A percentile compares a stretch with the other conserved stretches of the same genome.
Conservation (phyloP, 2,113 vertebrate genomes). For the Elgaria multicarinata region DNA sequence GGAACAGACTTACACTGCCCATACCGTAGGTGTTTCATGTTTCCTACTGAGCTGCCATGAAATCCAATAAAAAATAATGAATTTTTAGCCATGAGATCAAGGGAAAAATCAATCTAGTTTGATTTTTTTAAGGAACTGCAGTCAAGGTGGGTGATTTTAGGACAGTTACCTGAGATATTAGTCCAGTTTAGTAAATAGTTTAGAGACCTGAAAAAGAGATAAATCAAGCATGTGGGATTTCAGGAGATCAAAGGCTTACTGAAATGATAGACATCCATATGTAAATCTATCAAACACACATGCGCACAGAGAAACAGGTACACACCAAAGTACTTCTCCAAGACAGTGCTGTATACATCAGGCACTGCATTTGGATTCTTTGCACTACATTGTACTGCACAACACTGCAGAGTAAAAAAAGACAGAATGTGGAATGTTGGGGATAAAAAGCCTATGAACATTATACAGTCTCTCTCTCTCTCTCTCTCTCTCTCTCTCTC, state of each 20-base stretch:
- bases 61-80: constrained; percentile 3
- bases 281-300: no score
- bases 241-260: no score
- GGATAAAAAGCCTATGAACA: neutral
- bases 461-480: no score
- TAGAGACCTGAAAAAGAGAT: neutral
- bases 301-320: no score
- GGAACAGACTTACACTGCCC: no score
- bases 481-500: no score
- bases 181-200: neutral
- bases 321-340: neutral
- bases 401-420: neutral
- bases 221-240: neutral
- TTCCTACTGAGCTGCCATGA: neutral
- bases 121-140: no score
- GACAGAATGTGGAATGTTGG: neutral
- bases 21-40: neutral
- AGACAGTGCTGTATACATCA: no score
- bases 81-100: neutral
- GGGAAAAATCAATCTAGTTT: no score
- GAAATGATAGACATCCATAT: no score
- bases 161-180: neutral
- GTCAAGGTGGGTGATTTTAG: neutral
- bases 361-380: neutral
- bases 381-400: neutral